These are phyloP conservation scores for Pseudoips prasinana DNA, from an alignment of 2,888 invertebrate species.

Conservation along the genomic window DNA sequence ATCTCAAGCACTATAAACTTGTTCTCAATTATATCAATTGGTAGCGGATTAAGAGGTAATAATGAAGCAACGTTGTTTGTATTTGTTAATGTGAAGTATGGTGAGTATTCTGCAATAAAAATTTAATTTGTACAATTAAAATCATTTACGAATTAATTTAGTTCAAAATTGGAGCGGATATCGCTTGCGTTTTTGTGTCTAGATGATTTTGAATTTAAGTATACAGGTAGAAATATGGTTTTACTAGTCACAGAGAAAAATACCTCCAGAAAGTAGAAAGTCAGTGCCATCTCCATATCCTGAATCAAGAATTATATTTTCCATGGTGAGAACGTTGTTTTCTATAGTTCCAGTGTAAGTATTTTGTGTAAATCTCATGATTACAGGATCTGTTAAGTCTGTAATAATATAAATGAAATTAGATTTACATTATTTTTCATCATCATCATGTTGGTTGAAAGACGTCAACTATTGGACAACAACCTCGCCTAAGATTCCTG, in stretches of 20 bases:
- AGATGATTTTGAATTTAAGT: too few relatives aligned
- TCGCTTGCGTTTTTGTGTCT: too few relatives aligned
- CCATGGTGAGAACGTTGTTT: conserved; percentile 34
- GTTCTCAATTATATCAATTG: conserved; percentile 34
- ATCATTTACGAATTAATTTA: too few relatives aligned
- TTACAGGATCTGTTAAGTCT: conserved; percentile 50
- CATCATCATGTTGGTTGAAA: too few relatives aligned
- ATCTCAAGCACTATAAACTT: conserved; percentile 53
- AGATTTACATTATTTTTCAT: too few relatives aligned
- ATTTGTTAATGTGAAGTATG: conserved; percentile 35
- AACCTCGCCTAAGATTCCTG: too few relatives aligned
- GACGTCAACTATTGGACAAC: too few relatives aligned
- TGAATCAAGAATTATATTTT: conserved; percentile 42
- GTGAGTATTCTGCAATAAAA: conserved; percentile 41
- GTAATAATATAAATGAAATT: conserved; percentile 29
- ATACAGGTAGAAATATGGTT: too few relatives aligned
- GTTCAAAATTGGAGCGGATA: too few relatives aligned
- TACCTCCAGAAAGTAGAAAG: conserved; percentile 53
- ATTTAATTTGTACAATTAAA: neutral
- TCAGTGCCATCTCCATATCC: conserved; percentile 44
- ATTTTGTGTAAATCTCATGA: conserved; percentile 50
- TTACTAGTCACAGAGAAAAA: too few relatives aligned
- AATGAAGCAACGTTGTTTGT: conserved; percentile 36
- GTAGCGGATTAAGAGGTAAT: conserved; percentile 25
- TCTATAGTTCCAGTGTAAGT: conserved; percentile 48